Conservation (phyloP, 2,888 invertebrate genomes). For the Hybos culiciformis region DNA sequence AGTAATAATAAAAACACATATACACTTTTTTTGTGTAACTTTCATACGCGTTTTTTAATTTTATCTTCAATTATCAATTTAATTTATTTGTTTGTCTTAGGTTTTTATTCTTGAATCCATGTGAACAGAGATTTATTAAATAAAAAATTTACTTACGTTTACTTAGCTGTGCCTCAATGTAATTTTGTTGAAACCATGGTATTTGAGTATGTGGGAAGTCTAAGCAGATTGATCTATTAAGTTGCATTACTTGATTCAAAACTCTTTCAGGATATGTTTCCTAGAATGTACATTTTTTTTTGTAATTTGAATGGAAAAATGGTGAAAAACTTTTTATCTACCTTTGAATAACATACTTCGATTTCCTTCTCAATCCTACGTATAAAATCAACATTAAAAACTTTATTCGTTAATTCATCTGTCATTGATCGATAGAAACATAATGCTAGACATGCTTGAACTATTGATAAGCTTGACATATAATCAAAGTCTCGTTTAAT, state of each 20-base stretch:
- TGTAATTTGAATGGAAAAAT: too few species aligned
- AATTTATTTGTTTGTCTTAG: conserved; percentile 14
- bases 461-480: conserved; percentile 39
- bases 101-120: too few species aligned
- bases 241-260: conserved; percentile 42
- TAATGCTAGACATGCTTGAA: conserved; percentile 41
- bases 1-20: too few species aligned
- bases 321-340: conserved; percentile 21
- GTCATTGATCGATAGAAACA: conserved; percentile 41
- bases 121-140: background rate
- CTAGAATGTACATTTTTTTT: conserved; percentile 32
- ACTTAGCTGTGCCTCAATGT: conserved; percentile 38
- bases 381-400: conserved; percentile 46
- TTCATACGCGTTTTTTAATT: background rate
- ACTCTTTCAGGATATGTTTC: conserved; percentile 42
- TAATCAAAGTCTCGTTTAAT: conserved; percentile 41
- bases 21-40: too few species aligned
- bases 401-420: conserved; percentile 38
- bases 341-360: conserved; percentile 41
- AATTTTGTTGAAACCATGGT: conserved; percentile 54
- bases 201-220: conserved; percentile 48
- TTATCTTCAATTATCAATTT: background rate
- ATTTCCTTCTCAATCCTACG: conserved; percentile 45
- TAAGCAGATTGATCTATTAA: conserved; percentile 48
- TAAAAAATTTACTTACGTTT: conserved; percentile 29